A percentile compares a stretch with the other conserved stretches of the same genome.
phyloP scores from a whole-genome alignment of 2,797 vertebrate genomes.

The Molothrus aeneus region DNA sequence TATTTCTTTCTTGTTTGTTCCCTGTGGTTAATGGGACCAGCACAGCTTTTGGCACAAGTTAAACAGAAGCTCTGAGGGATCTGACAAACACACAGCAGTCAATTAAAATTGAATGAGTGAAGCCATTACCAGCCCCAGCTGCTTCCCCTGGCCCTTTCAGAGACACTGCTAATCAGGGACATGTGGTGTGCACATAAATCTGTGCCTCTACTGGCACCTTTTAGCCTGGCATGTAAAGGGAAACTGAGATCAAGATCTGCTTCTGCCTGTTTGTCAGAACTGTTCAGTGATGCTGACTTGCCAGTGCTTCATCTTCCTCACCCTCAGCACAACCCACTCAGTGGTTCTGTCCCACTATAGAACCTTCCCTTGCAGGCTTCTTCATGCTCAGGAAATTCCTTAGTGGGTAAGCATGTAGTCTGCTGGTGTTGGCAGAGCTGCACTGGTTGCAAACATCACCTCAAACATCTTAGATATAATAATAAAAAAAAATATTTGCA shows the following conservation, averaged over 20 bases:
- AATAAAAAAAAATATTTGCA: not conserved
- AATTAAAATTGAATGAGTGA: constrained; percentile 60
- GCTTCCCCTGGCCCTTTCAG: constrained; percentile 2
- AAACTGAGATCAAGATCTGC: constrained; percentile 15
- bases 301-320: not conserved
- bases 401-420: not conserved
- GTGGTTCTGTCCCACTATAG: accelerated
- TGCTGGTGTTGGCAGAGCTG: not conserved
- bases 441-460: not conserved
- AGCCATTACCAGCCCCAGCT: constrained; percentile 45
- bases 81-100: constrained; percentile 34
- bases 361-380: not conserved
- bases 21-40: not conserved
- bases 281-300: not conserved
- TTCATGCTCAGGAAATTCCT: not conserved
- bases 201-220: not conserved
- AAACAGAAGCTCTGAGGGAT: constrained; percentile 17
- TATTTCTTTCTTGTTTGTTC: not conserved
- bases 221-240: constrained; percentile 2
- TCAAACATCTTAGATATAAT: not conserved
- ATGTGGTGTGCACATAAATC: constrained; percentile 5
- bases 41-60: constrained; percentile 33
- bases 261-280: not conserved
- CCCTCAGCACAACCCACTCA: accelerated
- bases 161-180: constrained; percentile 14